Percentiles rank a stretch among this genome's conserved stretches.
These are phyloP conservation scores for Anoplius nigerrimus DNA, from an alignment of 2,888 invertebrate genomes.

Conservation along the genomic window DNA sequence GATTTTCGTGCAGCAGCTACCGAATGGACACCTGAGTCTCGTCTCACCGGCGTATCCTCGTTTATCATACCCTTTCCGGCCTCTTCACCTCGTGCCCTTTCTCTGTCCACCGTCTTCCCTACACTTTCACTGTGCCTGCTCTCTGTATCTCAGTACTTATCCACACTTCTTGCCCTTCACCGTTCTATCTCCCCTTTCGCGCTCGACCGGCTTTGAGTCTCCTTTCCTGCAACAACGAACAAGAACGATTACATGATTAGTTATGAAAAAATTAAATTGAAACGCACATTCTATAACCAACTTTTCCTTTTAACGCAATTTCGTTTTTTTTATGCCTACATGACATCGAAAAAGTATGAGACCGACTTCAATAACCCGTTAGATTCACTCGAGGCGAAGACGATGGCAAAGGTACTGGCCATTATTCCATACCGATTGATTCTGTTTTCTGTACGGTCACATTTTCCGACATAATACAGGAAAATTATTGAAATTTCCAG, in stretches of 20 bases:
- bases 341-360: too few species aligned
- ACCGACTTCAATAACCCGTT: too few species aligned
- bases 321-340: too few species aligned
- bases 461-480: too few species aligned
- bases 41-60: conserved; percentile 42
- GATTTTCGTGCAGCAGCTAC: conserved; percentile 26
- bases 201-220: conserved; percentile 29
- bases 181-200: neutral
- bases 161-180: neutral
- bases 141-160: neutral
- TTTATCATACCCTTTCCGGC: conserved; percentile 60
- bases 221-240: conserved; percentile 28
- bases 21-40: conserved; percentile 44
- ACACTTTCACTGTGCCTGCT: neutral
- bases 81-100: conserved; percentile 6
- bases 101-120: neutral
- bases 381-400: too few species aligned
- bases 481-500: neutral
- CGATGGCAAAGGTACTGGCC: too few species aligned
- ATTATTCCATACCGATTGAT: too few species aligned
- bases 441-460: too few species aligned
- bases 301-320: too few species aligned
- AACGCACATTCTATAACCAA: too few species aligned
- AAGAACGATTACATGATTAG: too few species aligned
- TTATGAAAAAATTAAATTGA: too few species aligned